Percentiles rank a stretch among this genome's conserved stretches.
Conservation (phyloP, 2,797 vertebrate genomes). For the Pristis pectinata region DNA sequence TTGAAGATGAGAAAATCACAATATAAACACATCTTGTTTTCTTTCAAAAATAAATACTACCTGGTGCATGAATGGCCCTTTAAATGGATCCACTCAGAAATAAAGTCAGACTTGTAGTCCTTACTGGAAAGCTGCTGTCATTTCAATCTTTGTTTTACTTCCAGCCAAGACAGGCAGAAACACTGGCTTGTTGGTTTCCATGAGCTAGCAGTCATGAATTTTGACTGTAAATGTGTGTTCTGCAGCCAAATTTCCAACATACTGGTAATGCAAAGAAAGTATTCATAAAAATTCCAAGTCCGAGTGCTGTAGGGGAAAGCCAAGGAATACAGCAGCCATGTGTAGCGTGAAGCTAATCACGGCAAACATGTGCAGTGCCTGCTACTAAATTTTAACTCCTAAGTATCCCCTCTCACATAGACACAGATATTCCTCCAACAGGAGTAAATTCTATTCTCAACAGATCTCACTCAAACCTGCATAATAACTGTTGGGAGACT, state of each 20-base stretch:
- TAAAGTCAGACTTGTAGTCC: constrained; percentile 3
- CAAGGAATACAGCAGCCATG: not conserved
- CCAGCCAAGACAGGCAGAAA: not conserved
- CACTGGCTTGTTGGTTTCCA: not conserved
- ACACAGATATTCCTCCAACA: not conserved
- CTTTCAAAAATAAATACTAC: constrained; percentile 16
- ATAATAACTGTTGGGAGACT: not conserved
- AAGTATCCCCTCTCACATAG: not conserved
- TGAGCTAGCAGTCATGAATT: not conserved
- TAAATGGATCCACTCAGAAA: not conserved
- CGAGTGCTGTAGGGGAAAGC: not conserved
- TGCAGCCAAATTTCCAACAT: constrained; percentile 5
- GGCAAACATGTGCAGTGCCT: not conserved
- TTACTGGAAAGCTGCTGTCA: constrained; percentile 15
- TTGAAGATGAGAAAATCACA: not conserved
- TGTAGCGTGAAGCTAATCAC: not conserved
- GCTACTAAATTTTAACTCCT: not conserved
- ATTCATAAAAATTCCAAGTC: not conserved
- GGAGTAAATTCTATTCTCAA: not conserved
- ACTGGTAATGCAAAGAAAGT: not conserved
- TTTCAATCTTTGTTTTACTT: not conserved
- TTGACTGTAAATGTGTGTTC: not conserved
- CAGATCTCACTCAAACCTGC: not conserved
- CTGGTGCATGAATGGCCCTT: not conserved
- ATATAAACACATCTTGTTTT: constrained; percentile 16